A percentile compares a stretch with the other conserved stretches of the same genome.
Conservation (phyloP, 2,113 vertebrate genomes). For the Istiophorus platypterus region DNA sequence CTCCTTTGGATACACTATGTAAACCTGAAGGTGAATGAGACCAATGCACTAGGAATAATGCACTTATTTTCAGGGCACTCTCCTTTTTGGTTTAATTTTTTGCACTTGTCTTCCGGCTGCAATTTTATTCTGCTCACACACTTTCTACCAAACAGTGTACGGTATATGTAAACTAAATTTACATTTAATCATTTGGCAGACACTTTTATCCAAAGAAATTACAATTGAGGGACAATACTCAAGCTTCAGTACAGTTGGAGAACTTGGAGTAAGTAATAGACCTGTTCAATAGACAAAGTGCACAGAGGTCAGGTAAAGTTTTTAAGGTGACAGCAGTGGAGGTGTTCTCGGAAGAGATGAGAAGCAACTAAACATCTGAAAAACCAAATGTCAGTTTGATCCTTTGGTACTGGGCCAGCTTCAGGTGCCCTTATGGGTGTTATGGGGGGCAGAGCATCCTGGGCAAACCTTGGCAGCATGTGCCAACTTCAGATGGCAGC, state of each 20-base stretch:
- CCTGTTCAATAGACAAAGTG: too few species aligned
- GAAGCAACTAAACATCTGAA: slow-evolving; percentile 43
- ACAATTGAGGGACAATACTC: too few species aligned
- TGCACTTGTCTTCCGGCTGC: slow-evolving; percentile 12
- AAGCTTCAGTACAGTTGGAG: too few species aligned
- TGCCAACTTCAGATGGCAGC: not conserved
- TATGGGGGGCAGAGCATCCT: not conserved
- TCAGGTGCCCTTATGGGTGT: slow-evolving; percentile 20
- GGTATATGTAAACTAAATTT: too few species aligned
- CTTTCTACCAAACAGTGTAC: slow-evolving; percentile 27
- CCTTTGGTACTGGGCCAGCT: slow-evolving; percentile 11
- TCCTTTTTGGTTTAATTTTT: slow-evolving; percentile 26
- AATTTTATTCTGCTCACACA: slow-evolving; percentile 60
- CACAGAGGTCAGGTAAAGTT: too few species aligned
- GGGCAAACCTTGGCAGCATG: too few species aligned
- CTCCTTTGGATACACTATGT: slow-evolving; percentile 46
- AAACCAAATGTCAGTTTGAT: slow-evolving; percentile 68
- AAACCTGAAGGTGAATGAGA: slow-evolving; percentile 45
- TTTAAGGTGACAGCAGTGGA: too few species aligned
- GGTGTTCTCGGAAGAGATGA: too few species aligned
- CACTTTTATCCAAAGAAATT: too few species aligned
- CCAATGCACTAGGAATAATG: slow-evolving; percentile 31
- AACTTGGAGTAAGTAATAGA: too few species aligned
- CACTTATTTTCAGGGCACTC: slow-evolving; percentile 19
- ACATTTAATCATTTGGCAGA: too few species aligned